Conservation (phyloP, 2,888 invertebrate genomes). For the Diarsia rubi region DNA sequence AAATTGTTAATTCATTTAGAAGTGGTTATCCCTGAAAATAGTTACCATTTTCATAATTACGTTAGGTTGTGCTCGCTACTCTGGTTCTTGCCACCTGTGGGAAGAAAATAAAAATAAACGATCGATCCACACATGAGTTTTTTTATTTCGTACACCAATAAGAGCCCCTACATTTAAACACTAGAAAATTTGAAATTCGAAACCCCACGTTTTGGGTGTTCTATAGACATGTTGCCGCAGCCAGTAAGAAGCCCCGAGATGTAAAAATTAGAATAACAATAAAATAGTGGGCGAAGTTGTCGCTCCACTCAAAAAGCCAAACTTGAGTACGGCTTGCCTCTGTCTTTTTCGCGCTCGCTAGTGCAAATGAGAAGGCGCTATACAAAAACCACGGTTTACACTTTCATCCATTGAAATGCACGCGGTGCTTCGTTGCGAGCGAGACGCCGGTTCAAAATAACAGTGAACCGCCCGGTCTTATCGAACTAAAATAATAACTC, state of each 20-base stretch:
- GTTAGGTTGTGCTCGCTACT: constrained; percentile 89
- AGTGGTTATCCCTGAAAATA: constrained; percentile 89
- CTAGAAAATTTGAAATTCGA: not conserved
- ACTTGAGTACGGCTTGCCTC: constrained; percentile 76
- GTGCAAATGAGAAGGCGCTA: constrained; percentile 85
- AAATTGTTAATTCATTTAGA: constrained; percentile 73
- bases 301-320: constrained; percentile 81
- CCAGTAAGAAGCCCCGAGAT: constrained; percentile 67
- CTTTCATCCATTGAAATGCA: constrained; percentile 90
- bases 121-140: constrained; percentile 82
- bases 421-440: constrained; percentile 86
- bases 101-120: constrained; percentile 88
- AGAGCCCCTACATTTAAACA: not conserved
- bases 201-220: constrained; percentile 43
- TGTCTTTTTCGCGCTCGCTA: constrained; percentile 78
- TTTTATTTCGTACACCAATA: constrained; percentile 67
- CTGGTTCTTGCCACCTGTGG: constrained; percentile 89
- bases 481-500: constrained; percentile 82
- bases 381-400: constrained; percentile 90
- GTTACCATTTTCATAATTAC: constrained; percentile 88
- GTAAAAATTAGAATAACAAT: constrained; percentile 83
- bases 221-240: constrained; percentile 45
- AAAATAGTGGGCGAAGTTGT: constrained; percentile 86
- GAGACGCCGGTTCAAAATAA: constrained; percentile 86
- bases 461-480: constrained; percentile 81